A percentile compares a stretch with the other conserved stretches of the same genome.
Conservation (phyloP, 2,113 vertebrate genomes). For the Dasyornis broadbenti region DNA sequence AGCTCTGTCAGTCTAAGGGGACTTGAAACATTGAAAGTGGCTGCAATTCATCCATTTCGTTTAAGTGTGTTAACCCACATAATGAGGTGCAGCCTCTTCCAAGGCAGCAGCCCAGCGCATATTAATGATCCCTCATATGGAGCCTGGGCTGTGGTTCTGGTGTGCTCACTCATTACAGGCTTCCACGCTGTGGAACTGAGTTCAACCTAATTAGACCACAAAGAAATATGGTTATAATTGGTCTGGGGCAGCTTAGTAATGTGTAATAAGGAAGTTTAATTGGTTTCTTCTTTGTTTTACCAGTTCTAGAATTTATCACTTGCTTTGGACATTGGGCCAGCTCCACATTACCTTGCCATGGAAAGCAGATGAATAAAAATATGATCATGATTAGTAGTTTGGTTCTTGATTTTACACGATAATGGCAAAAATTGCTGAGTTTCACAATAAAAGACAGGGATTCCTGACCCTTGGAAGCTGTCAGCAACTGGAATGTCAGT, state of each 20-base stretch:
- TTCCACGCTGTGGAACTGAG: background rate
- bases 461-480: background rate
- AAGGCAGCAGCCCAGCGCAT: conserved; percentile 4
- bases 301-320: background rate
- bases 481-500: background rate
- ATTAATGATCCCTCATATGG: conserved; percentile 33
- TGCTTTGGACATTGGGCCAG: background rate
- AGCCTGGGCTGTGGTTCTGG: background rate
- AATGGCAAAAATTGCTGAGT: background rate
- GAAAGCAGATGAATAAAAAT: background rate
- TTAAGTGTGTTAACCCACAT: conserved; percentile 42
- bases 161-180: conserved; percentile 4
- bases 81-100: conserved; percentile 27
- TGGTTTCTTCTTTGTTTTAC: background rate
- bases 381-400: background rate
- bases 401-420: background rate
- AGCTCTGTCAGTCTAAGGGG: background rate
- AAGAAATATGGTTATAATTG: conserved; percentile 56
- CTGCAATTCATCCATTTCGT: conserved; percentile 35
- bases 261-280: conserved; percentile 19
- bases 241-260: conserved; percentile 7
- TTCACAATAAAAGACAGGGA: background rate
- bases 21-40: background rate
- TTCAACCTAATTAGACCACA: conserved; percentile 45
- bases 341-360: background rate